Conservation (phyloP, 2,888 invertebrate genomes). For the Tribolium freemani region DNA sequence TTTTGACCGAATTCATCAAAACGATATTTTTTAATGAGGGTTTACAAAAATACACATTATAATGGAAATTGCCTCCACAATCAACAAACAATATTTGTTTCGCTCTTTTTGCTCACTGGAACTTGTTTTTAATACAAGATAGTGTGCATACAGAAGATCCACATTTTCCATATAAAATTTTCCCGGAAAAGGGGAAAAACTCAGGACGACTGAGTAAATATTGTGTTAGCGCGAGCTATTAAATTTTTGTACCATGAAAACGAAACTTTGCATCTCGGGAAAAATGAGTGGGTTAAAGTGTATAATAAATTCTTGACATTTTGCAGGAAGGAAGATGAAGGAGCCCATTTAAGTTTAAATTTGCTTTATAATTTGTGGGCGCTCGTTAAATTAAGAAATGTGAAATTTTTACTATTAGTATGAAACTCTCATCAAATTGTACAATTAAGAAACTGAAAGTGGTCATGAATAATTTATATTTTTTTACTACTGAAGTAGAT, state of each 20-base stretch:
- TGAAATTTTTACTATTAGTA: neutral
- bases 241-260: conserved; percentile 29
- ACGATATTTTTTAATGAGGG: neutral
- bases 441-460: too few species aligned
- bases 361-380: conserved; percentile 26
- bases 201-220: conserved; percentile 9
- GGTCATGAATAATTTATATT: too few species aligned
- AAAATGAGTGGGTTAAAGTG: conserved; percentile 35
- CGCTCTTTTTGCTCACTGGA: neutral
- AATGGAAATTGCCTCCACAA: too few species aligned
- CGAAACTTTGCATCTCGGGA: conserved; percentile 24
- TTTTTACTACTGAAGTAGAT: too few species aligned
- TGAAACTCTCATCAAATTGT: neutral
- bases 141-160: neutral
- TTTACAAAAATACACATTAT: too few species aligned
- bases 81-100: neutral
- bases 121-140: conserved; percentile 7
- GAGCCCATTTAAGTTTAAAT: conserved; percentile 29
- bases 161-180: conserved; percentile 18
- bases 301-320: conserved; percentile 29
- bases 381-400: conserved; percentile 9
- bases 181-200: neutral
- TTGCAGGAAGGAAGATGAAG: conserved; percentile 10
- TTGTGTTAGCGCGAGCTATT: conserved; percentile 22
- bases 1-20: conserved; percentile 10